phyloP scores from a whole-genome alignment of 1,140 invertebrate genomes.

The Pseudomyrmex pallidus region DNA sequence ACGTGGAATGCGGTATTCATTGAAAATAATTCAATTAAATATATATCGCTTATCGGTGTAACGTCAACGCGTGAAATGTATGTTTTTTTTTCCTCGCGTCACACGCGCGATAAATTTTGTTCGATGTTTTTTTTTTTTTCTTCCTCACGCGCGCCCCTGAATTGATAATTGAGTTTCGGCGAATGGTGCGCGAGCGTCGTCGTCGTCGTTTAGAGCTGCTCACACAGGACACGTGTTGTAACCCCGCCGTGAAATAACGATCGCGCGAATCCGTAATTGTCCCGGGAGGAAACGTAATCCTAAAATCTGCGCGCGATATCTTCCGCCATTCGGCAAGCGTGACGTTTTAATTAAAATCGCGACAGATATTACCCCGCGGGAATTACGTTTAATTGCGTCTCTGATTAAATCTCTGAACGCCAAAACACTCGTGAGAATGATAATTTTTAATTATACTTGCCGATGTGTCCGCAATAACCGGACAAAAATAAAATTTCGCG shows the following conservation, averaged over 20 bases:
- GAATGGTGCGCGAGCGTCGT: background rate
- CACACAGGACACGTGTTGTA: too few relatives aligned
- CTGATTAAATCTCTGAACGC: conserved; percentile 53
- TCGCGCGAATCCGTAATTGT: conserved; percentile 35
- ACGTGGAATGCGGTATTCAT: background rate
- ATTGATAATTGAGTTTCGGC: background rate
- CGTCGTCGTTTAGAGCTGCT: background rate
- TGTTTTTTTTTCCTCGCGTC: conserved; percentile 9
- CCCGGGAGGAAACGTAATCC: conserved; percentile 40
- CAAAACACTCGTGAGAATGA: conserved; percentile 52
- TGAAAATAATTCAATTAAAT: conserved; percentile 43
- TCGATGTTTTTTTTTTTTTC: conserved; percentile 29
- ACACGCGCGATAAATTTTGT: conserved; percentile 38
- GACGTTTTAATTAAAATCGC: conserved; percentile 60
- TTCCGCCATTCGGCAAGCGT: conserved; percentile 48
- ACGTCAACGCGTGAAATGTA: conserved; percentile 20
- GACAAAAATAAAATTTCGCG: background rate
- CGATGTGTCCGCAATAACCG: conserved; percentile 4
- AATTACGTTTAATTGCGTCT: conserved; percentile 40
- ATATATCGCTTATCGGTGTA: background rate
- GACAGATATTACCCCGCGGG: conserved; percentile 50
- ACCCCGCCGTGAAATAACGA: conserved; percentile 15
- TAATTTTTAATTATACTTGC: conserved; percentile 55
- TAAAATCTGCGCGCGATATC: conserved; percentile 38
- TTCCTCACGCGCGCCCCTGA: background rate